These are phyloP conservation scores for Gymnoscelis rufifasciata DNA, from an alignment of 2,888 invertebrate genomes.

Conservation along the genomic window DNA sequence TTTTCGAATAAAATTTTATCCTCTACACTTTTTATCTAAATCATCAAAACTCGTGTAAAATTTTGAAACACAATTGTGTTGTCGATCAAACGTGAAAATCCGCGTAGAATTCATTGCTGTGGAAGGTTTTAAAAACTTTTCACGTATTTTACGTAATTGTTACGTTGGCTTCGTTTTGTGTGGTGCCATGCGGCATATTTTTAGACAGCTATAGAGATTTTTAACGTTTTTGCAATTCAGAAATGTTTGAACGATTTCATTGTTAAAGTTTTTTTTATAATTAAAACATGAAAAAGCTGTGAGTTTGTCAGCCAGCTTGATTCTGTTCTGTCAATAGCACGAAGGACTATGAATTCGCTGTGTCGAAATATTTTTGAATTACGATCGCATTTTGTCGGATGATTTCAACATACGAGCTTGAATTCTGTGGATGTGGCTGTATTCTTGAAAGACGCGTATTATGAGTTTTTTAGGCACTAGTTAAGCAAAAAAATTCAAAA, in stretches of 20 bases:
- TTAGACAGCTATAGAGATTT: background rate
- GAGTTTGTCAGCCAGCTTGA: too few relatives aligned
- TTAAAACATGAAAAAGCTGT: too few relatives aligned
- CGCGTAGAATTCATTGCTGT: background rate
- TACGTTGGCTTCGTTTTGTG: background rate
- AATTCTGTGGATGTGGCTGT: too few relatives aligned
- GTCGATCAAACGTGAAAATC: conserved; percentile 3
- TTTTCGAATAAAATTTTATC: conserved; percentile 19
- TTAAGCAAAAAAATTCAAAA: too few relatives aligned
- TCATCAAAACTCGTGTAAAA: conserved; percentile 4
- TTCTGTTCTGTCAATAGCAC: too few relatives aligned
- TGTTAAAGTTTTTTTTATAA: too few relatives aligned
- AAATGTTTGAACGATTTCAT: background rate
- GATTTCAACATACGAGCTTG: too few relatives aligned
- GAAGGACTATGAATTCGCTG: too few relatives aligned
- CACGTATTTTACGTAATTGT: background rate
- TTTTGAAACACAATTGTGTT: conserved; percentile 1
- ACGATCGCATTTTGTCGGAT: too few relatives aligned
- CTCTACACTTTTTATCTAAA: conserved; percentile 10
- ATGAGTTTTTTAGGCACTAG: too few relatives aligned
- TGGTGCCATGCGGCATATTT: background rate
- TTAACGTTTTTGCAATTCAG: background rate
- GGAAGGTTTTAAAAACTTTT: background rate
- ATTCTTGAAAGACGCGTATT: too few relatives aligned
- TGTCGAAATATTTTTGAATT: too few relatives aligned